Conservation (phyloP, 2,113 vertebrate genomes). For the Tupaia tana region DNA sequence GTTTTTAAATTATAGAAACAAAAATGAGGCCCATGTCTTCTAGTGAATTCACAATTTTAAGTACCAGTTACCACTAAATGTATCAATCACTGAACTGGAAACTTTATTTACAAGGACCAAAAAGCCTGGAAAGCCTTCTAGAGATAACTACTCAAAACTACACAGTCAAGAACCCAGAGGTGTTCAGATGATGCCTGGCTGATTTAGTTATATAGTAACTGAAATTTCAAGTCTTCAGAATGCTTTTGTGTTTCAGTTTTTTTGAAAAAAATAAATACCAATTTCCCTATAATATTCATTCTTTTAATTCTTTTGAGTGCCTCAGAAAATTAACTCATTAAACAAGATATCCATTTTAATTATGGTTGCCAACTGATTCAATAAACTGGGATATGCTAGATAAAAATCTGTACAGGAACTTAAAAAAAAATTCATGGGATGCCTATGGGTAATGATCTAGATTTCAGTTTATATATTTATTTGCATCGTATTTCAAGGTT, state of each 20-base stretch:
- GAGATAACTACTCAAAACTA: not conserved
- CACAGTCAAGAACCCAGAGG: not conserved
- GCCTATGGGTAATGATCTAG: not conserved
- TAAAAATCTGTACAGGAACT: constrained; percentile 22
- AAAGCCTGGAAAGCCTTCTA: not conserved
- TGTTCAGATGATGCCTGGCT: not conserved
- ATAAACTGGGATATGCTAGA: not conserved
- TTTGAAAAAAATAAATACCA: not conserved
- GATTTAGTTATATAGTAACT: constrained; percentile 7
- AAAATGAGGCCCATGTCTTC: not conserved
- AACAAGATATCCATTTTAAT: constrained; percentile 36
- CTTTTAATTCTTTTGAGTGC: not conserved
- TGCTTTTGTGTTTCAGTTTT: not conserved
- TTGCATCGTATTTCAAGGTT: not conserved
- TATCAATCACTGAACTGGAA: not conserved
- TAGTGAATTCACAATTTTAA: not conserved
- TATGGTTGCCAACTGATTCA: not conserved
- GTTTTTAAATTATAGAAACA: constrained; percentile 5
- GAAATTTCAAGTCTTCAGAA: not conserved
- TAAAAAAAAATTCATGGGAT: not conserved
- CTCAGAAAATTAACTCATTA: constrained; percentile 24
- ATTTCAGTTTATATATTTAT: not conserved
- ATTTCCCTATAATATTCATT: not conserved
- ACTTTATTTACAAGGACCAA: not conserved
- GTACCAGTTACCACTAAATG: not conserved